Evolutionary conservation across 2,113 vertebrate species (phyloP).

Genomic region (Elaphurus davidianus): DNA sequence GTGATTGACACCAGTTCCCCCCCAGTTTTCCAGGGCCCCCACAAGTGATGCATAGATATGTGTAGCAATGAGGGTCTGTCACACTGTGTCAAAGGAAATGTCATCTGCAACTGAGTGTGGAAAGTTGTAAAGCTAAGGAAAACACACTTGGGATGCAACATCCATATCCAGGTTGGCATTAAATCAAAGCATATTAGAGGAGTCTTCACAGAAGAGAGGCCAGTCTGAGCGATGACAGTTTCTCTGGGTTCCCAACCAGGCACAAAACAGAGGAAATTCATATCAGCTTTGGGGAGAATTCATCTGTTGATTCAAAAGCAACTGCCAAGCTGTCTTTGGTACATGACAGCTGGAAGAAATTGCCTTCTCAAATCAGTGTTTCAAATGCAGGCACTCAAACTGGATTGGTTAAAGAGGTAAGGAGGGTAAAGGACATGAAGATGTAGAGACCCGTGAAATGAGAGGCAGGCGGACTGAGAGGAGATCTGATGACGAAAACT

Average conservation of each 20-base stretch:
- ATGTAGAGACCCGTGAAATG: neutral
- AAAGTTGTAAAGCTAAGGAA: neutral
- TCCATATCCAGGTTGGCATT: neutral
- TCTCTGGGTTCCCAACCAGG: neutral
- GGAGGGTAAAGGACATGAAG: neutral
- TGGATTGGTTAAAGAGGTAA: conserved; percentile 11
- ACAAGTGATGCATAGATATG: rapidly evolving
- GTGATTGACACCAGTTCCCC: neutral
- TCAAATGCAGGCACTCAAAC: neutral
- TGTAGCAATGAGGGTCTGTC: neutral
- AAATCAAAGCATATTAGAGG: conserved; percentile 9
- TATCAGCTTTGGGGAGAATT: conserved; percentile 15
- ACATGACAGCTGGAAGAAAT: conserved; percentile 54
- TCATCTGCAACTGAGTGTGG: neutral
- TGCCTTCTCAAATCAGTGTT: conserved; percentile 43
- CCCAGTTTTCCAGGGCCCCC: neutral
- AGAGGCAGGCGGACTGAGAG: neutral
- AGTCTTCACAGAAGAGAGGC: neutral
- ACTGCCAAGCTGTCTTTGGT: conserved; percentile 61
- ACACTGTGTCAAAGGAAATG: conserved; percentile 5
- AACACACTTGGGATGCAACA: neutral
- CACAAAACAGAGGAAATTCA: neutral
- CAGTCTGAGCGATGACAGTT: neutral
- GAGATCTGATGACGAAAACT: neutral
- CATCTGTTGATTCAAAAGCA: conserved; percentile 41